Percentiles rank a stretch among this genome's conserved stretches.
phyloP scores from a whole-genome alignment of 2,797 vertebrate species.

The Lateolabrax maculatus region DNA sequence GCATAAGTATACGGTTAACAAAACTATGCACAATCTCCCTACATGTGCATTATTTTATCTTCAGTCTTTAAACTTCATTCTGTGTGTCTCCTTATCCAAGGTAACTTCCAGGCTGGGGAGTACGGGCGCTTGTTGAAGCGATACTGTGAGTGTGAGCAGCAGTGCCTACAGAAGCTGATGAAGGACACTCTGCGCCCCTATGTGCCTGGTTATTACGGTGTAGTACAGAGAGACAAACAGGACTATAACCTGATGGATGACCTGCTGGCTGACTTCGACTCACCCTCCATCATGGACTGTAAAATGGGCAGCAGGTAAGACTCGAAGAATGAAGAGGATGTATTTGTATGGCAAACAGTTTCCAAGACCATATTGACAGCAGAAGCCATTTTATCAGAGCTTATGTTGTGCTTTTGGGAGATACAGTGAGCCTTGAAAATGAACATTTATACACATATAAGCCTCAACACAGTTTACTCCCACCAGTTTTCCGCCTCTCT shows the following conservation, averaged over 20 bases:
- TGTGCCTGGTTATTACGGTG: conserved; percentile 89
- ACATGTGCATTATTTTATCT: neutral
- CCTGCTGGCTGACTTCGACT: conserved; percentile 90
- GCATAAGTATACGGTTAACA: neutral
- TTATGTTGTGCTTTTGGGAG: conserved; percentile 15
- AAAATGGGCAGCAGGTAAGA: conserved; percentile 94
- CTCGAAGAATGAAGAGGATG: neutral
- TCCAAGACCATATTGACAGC: neutral
- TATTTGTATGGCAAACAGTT: neutral
- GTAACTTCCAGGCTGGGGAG: conserved; percentile 87
- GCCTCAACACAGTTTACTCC: neutral
- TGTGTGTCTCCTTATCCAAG: conserved; percentile 56
- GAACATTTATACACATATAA: neutral
- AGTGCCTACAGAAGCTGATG: conserved; percentile 86
- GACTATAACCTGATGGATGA: conserved; percentile 95
- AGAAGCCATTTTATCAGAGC: neutral
- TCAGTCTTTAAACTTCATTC: neutral
- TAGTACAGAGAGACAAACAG: conserved; percentile 86
- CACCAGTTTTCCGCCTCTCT: neutral
- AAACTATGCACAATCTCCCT: neutral
- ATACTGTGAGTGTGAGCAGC: conserved; percentile 87
- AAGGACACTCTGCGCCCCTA: conserved; percentile 79
- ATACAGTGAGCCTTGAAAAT: conserved; percentile 15
- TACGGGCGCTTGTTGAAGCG: conserved; percentile 85
- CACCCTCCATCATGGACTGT: conserved; percentile 95